phyloP scores from a whole-genome alignment of 2,888 invertebrate species.

The Omphaloscelis lunosa region DNA sequence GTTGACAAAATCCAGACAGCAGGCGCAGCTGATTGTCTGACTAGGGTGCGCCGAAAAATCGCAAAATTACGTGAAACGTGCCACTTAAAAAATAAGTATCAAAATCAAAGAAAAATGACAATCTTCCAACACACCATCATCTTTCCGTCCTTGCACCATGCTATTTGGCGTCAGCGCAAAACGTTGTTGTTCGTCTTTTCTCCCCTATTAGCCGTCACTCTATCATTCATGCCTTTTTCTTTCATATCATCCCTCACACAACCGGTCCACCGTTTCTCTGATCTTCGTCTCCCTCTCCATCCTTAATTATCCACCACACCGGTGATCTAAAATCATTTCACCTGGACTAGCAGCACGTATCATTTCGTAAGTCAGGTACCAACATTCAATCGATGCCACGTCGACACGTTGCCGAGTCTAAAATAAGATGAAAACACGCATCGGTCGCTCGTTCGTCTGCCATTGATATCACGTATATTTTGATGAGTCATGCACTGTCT shows the following conservation, averaged over 20 bases:
- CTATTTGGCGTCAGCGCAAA: background rate
- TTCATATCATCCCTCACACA: background rate
- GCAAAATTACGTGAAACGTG: background rate
- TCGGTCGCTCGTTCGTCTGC: constrained; percentile 69
- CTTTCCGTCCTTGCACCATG: background rate
- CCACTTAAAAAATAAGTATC: background rate
- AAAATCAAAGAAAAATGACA: background rate
- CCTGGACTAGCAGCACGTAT: constrained; percentile 27
- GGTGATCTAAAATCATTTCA: constrained; percentile 30
- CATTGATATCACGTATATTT: constrained; percentile 74
- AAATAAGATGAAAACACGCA: constrained; percentile 75
- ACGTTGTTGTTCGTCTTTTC: background rate
- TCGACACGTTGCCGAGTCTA: constrained; percentile 70
- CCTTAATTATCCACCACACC: background rate
- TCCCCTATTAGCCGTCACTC: background rate
- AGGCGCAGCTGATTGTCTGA: no score
- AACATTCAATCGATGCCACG: constrained; percentile 65
- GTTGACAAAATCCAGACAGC: background rate
- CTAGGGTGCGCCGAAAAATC: no score
- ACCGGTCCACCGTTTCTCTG: background rate
- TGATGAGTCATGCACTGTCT: constrained; percentile 77
- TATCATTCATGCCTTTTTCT: background rate
- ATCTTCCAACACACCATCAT: background rate
- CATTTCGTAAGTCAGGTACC: constrained; percentile 48
- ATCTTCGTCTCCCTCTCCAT: background rate